Base-by-base conservation (phyloP, 2,797 vertebrate species). In the Siniperca undulata region DNA sequence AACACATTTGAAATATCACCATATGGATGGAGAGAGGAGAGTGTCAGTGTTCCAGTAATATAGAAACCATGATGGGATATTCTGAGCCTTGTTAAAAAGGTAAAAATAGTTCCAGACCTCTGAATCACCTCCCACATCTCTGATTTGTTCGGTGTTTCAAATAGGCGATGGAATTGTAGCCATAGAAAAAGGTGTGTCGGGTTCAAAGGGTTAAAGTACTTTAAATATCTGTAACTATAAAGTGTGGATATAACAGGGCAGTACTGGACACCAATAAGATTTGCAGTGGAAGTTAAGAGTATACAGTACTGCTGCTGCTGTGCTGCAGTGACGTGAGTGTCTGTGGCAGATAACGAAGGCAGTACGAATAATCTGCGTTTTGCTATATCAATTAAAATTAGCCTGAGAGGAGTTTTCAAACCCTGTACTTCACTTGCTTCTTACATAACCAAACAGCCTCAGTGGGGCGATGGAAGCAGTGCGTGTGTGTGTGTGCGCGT, bases 371-470 rank as follows among this genome's bases (percentile, higher is more conserved):
- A 91, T 82, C 78, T 74, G 68, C 52, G 38, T 87, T 91, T 90
- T 82, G 80, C 86, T 89, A 87, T 52, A 83, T 93, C 93, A 93
- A 93, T 91, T 92, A 91, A 90, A 92, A 92, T 80, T 50, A 86
- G 84, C 82, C 89, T 78, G 84, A 91, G 74, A 91, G 77, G 81
- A 79, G 75, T 84, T 85, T 71, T 86, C 70, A 88, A 84, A 90
- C 80, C 85, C 85, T 87, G 82, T 20, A 5, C 84, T 84, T 69
- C 78, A 70, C 89, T 89, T 27, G 74, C 58, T 59, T 78, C 84
- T 94, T 93, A 90, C 85, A 67, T 93, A 91, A 94, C 80, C 79
- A 77, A 86, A 77, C 77, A 70, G 79, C 74, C 84, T 88, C 85
- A 75, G 76, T 17, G 77, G 78, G 61, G 59, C 70, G 3, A 53